These are phyloP conservation scores for Kryptolebias marmoratus DNA, from an alignment of 2,113 vertebrate genomes.

Conservation along the genomic window DNA sequence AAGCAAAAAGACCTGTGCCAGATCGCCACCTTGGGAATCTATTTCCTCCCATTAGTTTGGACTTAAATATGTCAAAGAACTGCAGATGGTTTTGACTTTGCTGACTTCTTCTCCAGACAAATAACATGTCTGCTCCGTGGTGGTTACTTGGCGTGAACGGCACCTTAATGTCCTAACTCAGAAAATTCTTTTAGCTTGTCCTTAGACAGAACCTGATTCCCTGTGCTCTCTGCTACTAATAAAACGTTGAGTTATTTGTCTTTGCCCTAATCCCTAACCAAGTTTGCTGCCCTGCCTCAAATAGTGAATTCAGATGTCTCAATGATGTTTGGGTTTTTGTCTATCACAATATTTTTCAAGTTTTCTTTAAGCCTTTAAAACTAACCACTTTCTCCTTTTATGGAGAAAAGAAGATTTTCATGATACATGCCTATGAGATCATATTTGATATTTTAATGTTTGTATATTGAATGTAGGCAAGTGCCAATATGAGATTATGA, in stretches of 20 bases:
- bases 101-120: slow-evolving; percentile 57
- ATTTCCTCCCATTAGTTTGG: slow-evolving; percentile 67
- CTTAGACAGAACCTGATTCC: slow-evolving; percentile 39
- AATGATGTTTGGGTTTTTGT: slow-evolving; percentile 68
- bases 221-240: slow-evolving; percentile 58
- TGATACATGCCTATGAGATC: no score
- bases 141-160: slow-evolving; percentile 33
- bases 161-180: slow-evolving; percentile 30
- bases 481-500: no score
- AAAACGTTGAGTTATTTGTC: slow-evolving; percentile 51
- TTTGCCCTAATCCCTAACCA: neutral
- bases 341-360: slow-evolving; percentile 55
- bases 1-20: slow-evolving; percentile 54
- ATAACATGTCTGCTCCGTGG: slow-evolving; percentile 31
- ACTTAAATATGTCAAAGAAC: slow-evolving; percentile 70
- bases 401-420: no score
- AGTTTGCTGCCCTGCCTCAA: slow-evolving; percentile 32
- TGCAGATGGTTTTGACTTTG: slow-evolving; percentile 68
- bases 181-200: slow-evolving; percentile 17
- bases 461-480: no score
- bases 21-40: slow-evolving; percentile 58
- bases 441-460: no score
- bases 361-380: slow-evolving; percentile 20
- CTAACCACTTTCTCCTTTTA: no score
- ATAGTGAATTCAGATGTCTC: slow-evolving; percentile 58